These are phyloP conservation scores for Melipona quadrifasciata DNA, from an alignment of 1,140 invertebrate genomes.

Conservation along the genomic window DNA sequence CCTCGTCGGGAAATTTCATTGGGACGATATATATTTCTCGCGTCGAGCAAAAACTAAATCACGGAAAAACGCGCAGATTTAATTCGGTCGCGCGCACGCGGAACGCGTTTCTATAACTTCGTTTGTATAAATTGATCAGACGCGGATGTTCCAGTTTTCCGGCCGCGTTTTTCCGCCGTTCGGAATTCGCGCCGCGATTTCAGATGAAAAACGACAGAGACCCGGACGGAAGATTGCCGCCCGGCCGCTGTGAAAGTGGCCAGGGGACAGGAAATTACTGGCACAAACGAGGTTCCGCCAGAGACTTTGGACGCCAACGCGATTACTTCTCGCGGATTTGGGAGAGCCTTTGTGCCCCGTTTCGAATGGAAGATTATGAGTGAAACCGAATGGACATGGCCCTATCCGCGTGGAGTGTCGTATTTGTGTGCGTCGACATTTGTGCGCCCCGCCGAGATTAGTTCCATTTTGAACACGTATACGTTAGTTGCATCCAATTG, in stretches of 20 bases:
- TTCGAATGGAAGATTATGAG: conserved; percentile 1
- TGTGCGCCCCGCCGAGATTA: not conserved
- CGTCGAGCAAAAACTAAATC: not conserved
- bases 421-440: not conserved
- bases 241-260: not conserved
- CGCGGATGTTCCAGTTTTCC: not conserved
- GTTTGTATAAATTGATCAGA: conserved; percentile 30
- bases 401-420: not conserved
- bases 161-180: not conserved
- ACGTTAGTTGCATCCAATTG: too few relatives aligned
- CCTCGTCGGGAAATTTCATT: too few relatives aligned
- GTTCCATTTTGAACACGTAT: not conserved
- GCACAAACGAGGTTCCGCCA: not conserved
- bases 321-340: conserved; percentile 40
- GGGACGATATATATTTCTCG: not conserved
- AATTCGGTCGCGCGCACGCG: not conserved
- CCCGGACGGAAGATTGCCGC: not conserved
- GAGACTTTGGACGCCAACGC: conserved; percentile 10
- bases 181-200: not conserved
- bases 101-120: conserved; percentile 1
- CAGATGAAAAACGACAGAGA: not conserved
- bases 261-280: conserved; percentile 18
- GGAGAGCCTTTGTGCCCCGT: conserved; percentile 9
- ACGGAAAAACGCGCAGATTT: not conserved
- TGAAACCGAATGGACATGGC: conserved; percentile 21